Evolutionary conservation across 2,113 vertebrate species (phyloP).

Genomic region (Sapayoa aenigma): DNA sequence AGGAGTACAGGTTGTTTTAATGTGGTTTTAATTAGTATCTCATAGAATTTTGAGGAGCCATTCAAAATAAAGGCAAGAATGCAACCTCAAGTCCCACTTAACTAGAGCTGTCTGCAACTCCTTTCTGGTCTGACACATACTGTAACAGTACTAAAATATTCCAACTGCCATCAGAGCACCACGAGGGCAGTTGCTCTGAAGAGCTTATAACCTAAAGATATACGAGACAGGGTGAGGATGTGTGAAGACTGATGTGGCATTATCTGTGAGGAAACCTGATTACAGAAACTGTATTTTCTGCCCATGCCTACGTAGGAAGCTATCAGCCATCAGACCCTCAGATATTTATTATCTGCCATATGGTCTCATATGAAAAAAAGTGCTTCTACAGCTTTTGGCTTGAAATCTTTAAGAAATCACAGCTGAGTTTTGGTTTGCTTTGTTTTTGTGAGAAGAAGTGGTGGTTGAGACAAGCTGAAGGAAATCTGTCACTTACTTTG

Average conservation of each 20-base stretch:
- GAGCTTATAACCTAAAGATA: not conserved
- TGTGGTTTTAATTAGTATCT: not conserved
- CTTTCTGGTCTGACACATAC: not conserved
- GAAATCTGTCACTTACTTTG: not conserved
- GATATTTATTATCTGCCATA: constrained; percentile 7
- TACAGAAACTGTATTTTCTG: constrained; percentile 14
- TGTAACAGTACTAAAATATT: not conserved
- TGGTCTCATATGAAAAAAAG: not conserved
- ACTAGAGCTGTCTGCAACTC: not conserved
- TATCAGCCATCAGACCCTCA: not conserved
- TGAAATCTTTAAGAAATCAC: not conserved
- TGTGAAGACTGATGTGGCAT: not conserved
- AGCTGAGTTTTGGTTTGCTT: not conserved
- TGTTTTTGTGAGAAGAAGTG: not conserved
- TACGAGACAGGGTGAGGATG: not conserved
- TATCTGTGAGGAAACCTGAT: not conserved
- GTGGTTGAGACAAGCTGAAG: not conserved
- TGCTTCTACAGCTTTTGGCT: not conserved
- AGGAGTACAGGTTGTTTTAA: not conserved
- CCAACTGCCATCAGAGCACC: not conserved
- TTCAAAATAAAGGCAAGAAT: not conserved
- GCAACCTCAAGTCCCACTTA: not conserved
- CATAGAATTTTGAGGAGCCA: not conserved
- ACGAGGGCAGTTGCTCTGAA: not conserved
- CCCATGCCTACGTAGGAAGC: not conserved